These are phyloP conservation scores for Tiliacea citrago DNA, from an alignment of 2,888 invertebrate genomes.

Conservation along the genomic window DNA sequence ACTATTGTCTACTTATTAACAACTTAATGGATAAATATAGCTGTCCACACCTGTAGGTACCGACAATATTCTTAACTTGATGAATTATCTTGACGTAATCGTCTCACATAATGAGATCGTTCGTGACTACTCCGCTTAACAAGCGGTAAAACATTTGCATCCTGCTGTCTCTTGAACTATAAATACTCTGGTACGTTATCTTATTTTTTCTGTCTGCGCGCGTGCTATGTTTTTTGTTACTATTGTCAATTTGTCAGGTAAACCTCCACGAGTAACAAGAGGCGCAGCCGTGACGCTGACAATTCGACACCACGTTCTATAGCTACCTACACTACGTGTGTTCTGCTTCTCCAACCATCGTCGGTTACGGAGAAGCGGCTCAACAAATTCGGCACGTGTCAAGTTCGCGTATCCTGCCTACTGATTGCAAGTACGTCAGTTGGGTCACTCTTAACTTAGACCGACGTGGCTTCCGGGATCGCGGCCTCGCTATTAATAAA, in stretches of 20 bases:
- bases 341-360: conserved; percentile 14
- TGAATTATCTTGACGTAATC: conserved; percentile 15
- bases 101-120: conserved; percentile 2
- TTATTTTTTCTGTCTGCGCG: neutral
- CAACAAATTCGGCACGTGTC: conserved; percentile 11
- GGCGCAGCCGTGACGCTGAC: conserved; percentile 11
- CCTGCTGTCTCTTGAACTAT: neutral
- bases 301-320: neutral
- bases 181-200: conserved; percentile 21
- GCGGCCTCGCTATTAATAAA: conserved; percentile 3
- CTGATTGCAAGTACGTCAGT: conserved; percentile 35
- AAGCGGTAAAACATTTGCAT: neutral
- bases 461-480: neutral
- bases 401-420: conserved; percentile 1
- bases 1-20: neutral
- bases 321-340: conserved; percentile 6
- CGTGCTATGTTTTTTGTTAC: conserved; percentile 30
- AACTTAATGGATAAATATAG: conserved; percentile 20
- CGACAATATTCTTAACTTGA: neutral
- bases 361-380: conserved; percentile 18
- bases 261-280: conserved; percentile 7
- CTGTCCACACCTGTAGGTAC: conserved; percentile 20
- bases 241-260: conserved; percentile 53
- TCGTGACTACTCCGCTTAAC: neutral
- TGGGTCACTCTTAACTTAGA: neutral